Evolutionary conservation across 2,888 invertebrate species (phyloP).

Genomic region (Frankliniella intonsa): DNA sequence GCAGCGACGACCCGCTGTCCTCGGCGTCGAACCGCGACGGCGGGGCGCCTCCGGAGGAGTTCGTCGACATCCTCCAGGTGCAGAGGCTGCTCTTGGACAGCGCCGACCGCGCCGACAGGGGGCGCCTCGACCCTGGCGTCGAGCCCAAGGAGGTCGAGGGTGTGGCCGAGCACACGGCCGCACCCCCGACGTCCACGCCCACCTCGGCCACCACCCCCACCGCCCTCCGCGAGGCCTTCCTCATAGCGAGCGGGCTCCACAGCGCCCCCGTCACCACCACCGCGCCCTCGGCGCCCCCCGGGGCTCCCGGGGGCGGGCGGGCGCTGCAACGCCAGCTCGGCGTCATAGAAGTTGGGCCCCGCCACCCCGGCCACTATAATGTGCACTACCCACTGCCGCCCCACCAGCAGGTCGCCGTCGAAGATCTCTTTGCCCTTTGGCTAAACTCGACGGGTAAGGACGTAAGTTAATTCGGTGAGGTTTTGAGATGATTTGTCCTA

Average conservation of each 20-base stretch:
- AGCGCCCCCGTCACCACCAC: slow-evolving; percentile 21
- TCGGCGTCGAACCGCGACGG: slow-evolving; percentile 42
- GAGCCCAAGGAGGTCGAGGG: background rate
- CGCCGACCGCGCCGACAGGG: background rate
- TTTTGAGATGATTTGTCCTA: no score
- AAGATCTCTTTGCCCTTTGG: slow-evolving; percentile 5
- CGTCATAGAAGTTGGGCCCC: slow-evolving; percentile 4
- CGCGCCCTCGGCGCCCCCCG: slow-evolving; percentile 5
- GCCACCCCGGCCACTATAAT: background rate
- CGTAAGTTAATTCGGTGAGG: no score
- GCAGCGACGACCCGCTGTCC: background rate
- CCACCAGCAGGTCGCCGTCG: slow-evolving; percentile 2
- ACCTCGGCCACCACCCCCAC: background rate
- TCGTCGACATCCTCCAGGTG: slow-evolving; percentile 79
- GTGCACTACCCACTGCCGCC: slow-evolving; percentile 5
- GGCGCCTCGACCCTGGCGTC: background rate
- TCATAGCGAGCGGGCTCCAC: slow-evolving; percentile 6
- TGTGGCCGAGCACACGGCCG: background rate
- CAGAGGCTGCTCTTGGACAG: slow-evolving; percentile 64
- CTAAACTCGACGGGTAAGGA: background rate
- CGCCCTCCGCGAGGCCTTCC: slow-evolving; percentile 10
- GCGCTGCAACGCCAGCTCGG: slow-evolving; percentile 1
- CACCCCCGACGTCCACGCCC: background rate
- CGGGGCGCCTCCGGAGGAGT: slow-evolving; percentile 54
- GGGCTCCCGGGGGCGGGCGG: background rate